These are phyloP conservation scores for Lysandra bellargus DNA, from an alignment of 2,888 invertebrate species.

Conservation along the genomic window DNA sequence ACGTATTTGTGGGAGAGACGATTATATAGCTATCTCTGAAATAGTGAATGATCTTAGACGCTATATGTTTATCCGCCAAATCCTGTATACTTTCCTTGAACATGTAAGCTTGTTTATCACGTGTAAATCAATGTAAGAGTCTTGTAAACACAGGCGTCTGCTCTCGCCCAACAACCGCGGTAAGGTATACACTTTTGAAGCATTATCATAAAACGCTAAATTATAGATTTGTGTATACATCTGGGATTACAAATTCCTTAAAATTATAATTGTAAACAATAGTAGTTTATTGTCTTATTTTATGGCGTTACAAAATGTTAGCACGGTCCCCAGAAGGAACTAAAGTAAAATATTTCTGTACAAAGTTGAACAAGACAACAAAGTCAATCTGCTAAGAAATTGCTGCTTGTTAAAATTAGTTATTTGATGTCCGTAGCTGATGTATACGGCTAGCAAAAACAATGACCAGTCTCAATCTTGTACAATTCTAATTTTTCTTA, in stretches of 20 bases:
- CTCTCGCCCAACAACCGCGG: background rate
- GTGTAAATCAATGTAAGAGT: slow-evolving; percentile 40
- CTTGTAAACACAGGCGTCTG: slow-evolving; percentile 36
- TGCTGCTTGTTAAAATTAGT: too few relatives aligned
- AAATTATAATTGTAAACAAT: background rate
- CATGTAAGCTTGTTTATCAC: background rate
- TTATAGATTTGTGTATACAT: background rate
- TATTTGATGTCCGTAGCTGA: too few relatives aligned
- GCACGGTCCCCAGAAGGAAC: background rate
- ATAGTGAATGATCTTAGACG: too few relatives aligned
- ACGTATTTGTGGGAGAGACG: background rate
- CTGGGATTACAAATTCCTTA: background rate
- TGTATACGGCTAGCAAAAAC: too few relatives aligned
- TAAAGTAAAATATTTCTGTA: background rate
- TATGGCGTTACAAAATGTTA: background rate
- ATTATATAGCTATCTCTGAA: background rate
- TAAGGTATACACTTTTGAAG: background rate
- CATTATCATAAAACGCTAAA: slow-evolving; percentile 17
- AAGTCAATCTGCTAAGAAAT: too few relatives aligned
- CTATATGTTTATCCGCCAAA: background rate
- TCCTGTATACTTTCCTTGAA: background rate
- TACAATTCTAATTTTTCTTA: too few relatives aligned
- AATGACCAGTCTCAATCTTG: too few relatives aligned
- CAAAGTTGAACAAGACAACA: too few relatives aligned
- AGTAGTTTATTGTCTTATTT: background rate